Base-by-base conservation (phyloP, 2,113 vertebrate species). In the Poeciliopsis occidentalis region DNA sequence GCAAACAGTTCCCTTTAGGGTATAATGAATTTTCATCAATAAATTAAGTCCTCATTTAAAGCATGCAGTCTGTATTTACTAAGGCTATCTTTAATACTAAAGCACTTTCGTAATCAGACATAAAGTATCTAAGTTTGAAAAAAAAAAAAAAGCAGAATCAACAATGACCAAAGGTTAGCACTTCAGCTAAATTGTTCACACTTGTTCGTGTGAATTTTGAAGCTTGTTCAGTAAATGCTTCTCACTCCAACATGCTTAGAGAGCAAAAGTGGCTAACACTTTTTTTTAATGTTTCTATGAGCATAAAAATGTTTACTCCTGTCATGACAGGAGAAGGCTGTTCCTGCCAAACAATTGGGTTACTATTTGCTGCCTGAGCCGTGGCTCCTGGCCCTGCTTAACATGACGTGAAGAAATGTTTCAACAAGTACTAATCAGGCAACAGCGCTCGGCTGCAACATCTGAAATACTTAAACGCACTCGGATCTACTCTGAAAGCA, bases 251-350 rank as follows among this genome's bases (percentile, higher is more conserved):
- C 29, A 13, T 2, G 44, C 47, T 64, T 39, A 12, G n/a, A 4
- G 26, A 86, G 69, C 41, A 44, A 29, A 73, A 37, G 66, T 85
- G 78, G 84, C 57, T 74, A 65, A 80, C 87, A 78, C 76, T 85
- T 31, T 31, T 31, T 31, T 31, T 31, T n/a, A n/a, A 31, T 4
- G 30, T 4, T 31, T 31, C 67, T 62, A 22, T 60, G 61, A 74
- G 47, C 73, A 79, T 83, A 77, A 84, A 79, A 75, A 64, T 60
- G 41, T 78, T 64, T 34, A 78, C 27, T 88, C 84, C 54, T 78
- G 90, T 91, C 75, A 44, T 29, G 39, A 91, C 88, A 91, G 77
- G 88, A 77, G 32, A 1, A 8, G 7, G 47, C 24, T 26, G 22
- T 12, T 80, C 10, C 64, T 73, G 75, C 71, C 31, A 75, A 79